Evolutionary conservation across 2,888 invertebrate species (phyloP).

Genomic region (Tachina grossa): DNA sequence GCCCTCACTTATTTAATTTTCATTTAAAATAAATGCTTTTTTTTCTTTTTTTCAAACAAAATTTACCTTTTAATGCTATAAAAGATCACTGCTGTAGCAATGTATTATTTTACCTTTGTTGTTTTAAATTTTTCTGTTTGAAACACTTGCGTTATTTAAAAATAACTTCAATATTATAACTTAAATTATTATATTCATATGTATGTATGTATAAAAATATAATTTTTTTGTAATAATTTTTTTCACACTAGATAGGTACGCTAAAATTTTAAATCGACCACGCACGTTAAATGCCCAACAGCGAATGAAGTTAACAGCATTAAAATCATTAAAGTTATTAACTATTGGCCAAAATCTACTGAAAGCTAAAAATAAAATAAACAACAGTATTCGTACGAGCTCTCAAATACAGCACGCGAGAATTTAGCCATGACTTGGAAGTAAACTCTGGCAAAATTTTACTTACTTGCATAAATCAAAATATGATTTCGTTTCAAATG

Average conservation of each 20-base stretch:
- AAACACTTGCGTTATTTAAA: not conserved
- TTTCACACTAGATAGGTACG: constrained; percentile 5
- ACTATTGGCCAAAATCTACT: constrained; percentile 54
- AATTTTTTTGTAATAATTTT: not conserved
- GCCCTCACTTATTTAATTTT: constrained; percentile 1
- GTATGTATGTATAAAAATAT: not conserved
- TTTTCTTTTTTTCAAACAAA: not conserved
- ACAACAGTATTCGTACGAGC: not conserved
- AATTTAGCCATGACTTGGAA: constrained; percentile 11
- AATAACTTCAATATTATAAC: not conserved
- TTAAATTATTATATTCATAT: no score
- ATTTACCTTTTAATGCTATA: not conserved
- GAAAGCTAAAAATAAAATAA: constrained; percentile 36
- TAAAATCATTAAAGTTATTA: constrained; percentile 63
- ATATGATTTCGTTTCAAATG: constrained; percentile 12
- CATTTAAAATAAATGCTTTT: not conserved
- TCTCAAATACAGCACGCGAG: constrained; percentile 25
- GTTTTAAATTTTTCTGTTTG: not conserved
- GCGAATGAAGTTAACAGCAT: constrained; percentile 63
- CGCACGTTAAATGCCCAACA: constrained; percentile 57
- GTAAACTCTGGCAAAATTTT: constrained; percentile 1
- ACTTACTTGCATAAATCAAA: constrained; percentile 9
- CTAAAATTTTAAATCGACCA: constrained; percentile 46
- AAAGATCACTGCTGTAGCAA: not conserved
- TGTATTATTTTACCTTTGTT: not conserved